Percentiles rank a stretch among this genome's conserved stretches.
These are phyloP conservation scores for Margarornis squamiger DNA, from an alignment of 2,797 vertebrate species.

Conservation along the genomic window DNA sequence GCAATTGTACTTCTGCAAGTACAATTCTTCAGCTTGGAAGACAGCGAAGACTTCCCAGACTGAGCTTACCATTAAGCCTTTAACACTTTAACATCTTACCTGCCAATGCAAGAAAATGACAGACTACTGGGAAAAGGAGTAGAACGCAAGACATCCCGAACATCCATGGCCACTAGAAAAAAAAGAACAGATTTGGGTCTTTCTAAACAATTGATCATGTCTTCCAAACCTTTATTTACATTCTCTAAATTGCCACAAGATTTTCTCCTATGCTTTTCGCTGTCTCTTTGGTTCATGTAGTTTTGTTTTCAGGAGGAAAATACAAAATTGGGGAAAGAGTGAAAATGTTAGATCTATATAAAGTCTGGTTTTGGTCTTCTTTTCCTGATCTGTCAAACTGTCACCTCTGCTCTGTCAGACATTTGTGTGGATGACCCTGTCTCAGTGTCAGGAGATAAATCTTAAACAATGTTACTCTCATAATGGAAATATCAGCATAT, in stretches of 20 bases:
- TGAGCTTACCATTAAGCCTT: background rate
- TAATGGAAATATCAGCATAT: background rate
- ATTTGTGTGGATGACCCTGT: background rate
- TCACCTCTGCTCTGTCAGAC: background rate
- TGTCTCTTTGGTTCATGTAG: background rate
- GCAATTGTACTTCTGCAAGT: background rate
- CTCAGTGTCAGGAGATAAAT: background rate
- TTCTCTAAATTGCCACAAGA: background rate
- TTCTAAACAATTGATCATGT: background rate
- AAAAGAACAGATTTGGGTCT: background rate
- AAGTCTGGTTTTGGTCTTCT: background rate
- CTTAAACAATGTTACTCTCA: background rate
- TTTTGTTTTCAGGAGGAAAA: background rate
- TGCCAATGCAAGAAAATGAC: background rate
- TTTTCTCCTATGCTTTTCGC: background rate
- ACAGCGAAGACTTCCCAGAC: background rate
- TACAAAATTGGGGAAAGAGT: background rate
- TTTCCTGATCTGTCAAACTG: background rate
- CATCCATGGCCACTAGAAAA: background rate
- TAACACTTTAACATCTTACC: background rate
- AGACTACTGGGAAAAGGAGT: background rate
- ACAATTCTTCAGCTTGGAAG: background rate
- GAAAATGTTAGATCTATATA: background rate
- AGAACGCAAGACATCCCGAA: fast-evolving
- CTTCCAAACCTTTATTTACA: background rate